Conservation (phyloP, 2,113 vertebrate genomes). For the Cairina moschata region DNA sequence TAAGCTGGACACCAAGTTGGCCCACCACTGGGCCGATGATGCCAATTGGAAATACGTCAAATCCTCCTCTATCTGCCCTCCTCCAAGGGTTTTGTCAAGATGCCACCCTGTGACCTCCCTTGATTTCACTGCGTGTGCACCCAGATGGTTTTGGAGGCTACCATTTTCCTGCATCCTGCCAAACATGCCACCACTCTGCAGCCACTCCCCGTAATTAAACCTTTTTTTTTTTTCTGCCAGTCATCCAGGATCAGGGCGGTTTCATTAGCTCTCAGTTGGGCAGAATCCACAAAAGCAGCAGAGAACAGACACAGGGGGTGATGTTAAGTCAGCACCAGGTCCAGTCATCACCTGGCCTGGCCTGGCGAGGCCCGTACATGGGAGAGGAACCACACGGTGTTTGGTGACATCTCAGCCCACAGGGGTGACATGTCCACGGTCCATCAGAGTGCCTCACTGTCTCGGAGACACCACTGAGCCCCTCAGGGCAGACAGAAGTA, state of each 20-base stretch:
- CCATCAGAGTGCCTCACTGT: background rate
- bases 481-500: background rate
- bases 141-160: background rate
- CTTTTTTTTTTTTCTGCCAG: background rate
- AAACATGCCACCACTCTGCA: background rate
- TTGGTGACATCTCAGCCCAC: background rate
- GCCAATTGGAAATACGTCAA: background rate
- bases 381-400: fast-evolving
- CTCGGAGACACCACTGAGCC: background rate
- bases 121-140: background rate
- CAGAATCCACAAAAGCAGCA: background rate
- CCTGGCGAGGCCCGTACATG: fast-evolving
- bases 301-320: background rate
- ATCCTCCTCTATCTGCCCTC: background rate
- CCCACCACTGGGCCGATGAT: background rate
- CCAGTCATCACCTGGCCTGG: background rate
- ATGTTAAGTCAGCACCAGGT: background rate
- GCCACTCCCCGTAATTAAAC: background rate
- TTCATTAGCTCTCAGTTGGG: background rate
- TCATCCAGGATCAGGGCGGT: background rate
- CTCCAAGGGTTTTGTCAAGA: background rate
- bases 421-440: fast-evolving
- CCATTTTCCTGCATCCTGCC: background rate
- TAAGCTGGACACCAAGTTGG: background rate
- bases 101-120: background rate